phyloP scores from a whole-genome alignment of 2,113 vertebrate species.

The Pelusios castaneus region DNA sequence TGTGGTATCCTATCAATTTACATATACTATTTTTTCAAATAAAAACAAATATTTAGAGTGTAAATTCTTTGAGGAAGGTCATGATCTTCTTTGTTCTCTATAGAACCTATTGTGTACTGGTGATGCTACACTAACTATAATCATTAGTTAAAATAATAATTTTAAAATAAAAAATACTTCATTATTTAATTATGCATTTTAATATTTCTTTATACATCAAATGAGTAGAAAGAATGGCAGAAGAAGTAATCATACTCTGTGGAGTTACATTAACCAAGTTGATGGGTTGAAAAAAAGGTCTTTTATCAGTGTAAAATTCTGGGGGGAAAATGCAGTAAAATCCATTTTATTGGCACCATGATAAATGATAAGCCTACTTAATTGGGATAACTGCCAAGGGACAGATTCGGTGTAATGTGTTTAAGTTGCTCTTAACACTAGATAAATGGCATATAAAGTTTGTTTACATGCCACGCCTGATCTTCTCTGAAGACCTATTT shows the following conservation, averaged over 20 bases:
- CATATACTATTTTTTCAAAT: neutral
- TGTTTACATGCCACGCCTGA: neutral
- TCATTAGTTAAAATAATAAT: neutral
- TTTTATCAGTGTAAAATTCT: slow-evolving; percentile 52
- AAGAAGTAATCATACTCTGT: neutral
- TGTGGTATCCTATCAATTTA: neutral
- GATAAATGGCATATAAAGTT: slow-evolving; percentile 36
- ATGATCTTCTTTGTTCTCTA: neutral
- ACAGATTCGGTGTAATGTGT: slow-evolving; percentile 49
- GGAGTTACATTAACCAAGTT: slow-evolving; percentile 25
- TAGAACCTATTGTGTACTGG: neutral
- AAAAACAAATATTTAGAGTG: neutral
- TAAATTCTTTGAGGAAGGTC: neutral
- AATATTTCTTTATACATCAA: neutral
- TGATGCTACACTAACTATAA: neutral
- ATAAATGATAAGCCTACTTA: slow-evolving; percentile 53
- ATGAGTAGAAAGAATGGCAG: slow-evolving; percentile 2
- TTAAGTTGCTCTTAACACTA: slow-evolving; percentile 41
- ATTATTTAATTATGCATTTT: neutral
- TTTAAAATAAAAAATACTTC: neutral
- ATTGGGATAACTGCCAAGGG: slow-evolving; percentile 57
- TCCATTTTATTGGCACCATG: slow-evolving; percentile 52
- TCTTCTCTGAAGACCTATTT: slow-evolving; percentile 10
- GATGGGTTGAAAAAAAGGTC: neutral
- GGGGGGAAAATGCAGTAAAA: slow-evolving; percentile 35